Conservation (phyloP, 92 coral and sea anemone species). For the Metridium senile region DNA sequence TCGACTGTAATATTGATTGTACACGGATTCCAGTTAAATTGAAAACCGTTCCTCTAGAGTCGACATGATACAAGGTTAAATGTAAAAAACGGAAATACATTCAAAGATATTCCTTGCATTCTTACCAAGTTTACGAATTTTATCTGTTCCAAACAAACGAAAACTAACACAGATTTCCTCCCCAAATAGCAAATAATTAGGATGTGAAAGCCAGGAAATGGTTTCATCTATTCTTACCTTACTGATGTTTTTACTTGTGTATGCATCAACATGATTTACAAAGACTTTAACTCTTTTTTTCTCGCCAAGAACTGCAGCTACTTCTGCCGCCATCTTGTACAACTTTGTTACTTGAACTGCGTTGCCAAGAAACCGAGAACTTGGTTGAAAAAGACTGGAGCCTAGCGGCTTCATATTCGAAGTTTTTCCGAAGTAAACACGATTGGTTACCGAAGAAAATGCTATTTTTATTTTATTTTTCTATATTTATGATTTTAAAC, state of each 20-base stretch:
- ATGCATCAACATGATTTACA: conserved; percentile 90
- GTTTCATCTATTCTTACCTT: conserved; percentile 57
- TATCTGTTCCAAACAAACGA: neutral
- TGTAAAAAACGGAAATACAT: no score
- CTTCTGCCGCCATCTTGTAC: conserved; percentile 78
- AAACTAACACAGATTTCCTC: neutral
- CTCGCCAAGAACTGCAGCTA: conserved; percentile 56
- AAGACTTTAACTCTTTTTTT: conserved; percentile 82
- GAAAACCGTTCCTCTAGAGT: no score
- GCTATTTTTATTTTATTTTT: no score
- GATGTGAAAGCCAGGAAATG: neutral
- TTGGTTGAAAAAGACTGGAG: conserved; percentile 14
- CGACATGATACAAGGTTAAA: no score
- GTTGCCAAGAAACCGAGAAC: conserved; percentile 50
- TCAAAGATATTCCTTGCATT: no score
- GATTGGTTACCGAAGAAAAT: neutral
- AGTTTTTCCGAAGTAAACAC: neutral
- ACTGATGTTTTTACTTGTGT: conserved; percentile 89
- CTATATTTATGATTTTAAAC: no score
- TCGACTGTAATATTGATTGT: no score
- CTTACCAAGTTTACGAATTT: neutral
- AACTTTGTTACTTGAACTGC: conserved; percentile 3
- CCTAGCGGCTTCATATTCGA: neutral
- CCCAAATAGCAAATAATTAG: neutral
- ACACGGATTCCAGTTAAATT: no score